Base-by-base conservation (phyloP, 2,888 invertebrate genomes). In the Eumerus sabulonum region DNA sequence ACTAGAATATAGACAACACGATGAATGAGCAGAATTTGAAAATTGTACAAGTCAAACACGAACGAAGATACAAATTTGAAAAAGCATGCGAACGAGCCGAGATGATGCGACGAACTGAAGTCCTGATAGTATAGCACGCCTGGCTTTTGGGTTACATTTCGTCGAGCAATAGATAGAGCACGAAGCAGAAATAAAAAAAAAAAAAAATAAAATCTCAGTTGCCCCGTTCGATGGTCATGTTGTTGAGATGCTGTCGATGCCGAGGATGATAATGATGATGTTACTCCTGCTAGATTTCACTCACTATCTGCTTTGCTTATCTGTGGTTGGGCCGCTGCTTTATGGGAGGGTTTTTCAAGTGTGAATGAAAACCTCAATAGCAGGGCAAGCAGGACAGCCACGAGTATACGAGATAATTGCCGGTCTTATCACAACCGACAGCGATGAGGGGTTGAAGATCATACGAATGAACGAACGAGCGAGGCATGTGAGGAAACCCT, bases 11-110 rank as follows among this genome's bases (percentile, higher is more conserved):
- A 42, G 42, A 13, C 18, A 19, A 51, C 27, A 53, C 56, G 50
- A 62, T 59, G 27, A 68, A 54, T 38, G 17, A 56, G 60, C 19
- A 16, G 16, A 27, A 4, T 27, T 27, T 7, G 7, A 64, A 47
- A 66, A 63, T 63, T 64, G 45, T 36, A 60, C 76, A 66, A 63
- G 63, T 74, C 59, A 17, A 42, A 40, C 13, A 38, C 59, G 54
- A n/a, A 62, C 42, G 47, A 67, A 66, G 53, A 64, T 66, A 40
- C 5, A 40, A 40, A 7, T 27, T 27, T 27, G 56, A 48, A 64
- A 76, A 82, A 76, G 51, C 77, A 66, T 77, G 74, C 81, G 74
- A 82, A 63, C 82, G 76, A 66, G 67, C 74, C 77, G 81, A 82
- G 74, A 68, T 71, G 70, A 77, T 70, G 71, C 73, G 74, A 74